phyloP scores from a whole-genome alignment of 2,113 vertebrate species.

The Mirza zaza region DNA sequence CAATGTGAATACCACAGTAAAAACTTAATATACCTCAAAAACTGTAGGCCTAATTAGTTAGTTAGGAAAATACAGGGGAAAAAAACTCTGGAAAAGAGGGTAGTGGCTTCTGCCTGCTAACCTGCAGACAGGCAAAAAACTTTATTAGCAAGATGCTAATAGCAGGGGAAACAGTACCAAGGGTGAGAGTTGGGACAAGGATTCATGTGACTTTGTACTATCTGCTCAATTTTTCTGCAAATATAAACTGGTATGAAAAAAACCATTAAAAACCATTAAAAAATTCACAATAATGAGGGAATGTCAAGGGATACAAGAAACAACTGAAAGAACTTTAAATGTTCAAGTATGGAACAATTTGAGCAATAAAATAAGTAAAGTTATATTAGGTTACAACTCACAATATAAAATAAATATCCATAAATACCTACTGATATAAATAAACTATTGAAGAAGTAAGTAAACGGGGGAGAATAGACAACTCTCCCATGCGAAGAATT shows the following conservation, averaged over 20 bases:
- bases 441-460: rapidly evolving
- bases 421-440: rapidly evolving
- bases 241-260: neutral
- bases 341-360: neutral
- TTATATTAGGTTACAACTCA: rapidly evolving
- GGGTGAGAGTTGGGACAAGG: no score
- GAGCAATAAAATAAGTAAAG: neutral
- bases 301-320: neutral
- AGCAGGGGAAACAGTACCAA: neutral
- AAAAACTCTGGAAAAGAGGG: neutral
- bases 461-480: neutral
- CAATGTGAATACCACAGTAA: neutral
- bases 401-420: rapidly evolving
- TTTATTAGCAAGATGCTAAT: no score
- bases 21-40: neutral
- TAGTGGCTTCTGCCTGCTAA: neutral
- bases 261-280: no score
- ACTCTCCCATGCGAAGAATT: neutral
- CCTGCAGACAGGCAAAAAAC: no score
- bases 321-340: neutral
- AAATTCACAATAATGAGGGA: neutral
- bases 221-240: neutral
- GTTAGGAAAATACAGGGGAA: neutral
- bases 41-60: neutral
- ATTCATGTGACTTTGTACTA: no score